These are phyloP conservation scores for Allophyes oxyacanthae DNA, from an alignment of 2,888 invertebrate genomes.

Conservation along the genomic window DNA sequence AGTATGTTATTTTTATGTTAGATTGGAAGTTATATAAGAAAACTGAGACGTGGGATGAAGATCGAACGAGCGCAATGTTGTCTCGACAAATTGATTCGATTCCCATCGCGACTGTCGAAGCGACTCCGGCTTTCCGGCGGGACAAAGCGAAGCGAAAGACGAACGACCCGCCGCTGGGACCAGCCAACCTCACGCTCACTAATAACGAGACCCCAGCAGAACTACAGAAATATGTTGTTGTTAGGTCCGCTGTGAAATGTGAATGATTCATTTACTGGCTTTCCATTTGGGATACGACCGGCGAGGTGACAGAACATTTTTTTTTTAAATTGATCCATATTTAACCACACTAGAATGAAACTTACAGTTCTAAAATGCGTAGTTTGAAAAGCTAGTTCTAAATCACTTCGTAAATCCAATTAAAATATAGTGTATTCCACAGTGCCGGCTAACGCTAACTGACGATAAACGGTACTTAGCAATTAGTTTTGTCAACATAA, in stretches of 20 bases:
- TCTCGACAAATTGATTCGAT: conserved; percentile 83
- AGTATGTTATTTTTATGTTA: conserved; percentile 29
- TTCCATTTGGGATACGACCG: no score
- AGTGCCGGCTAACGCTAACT: not conserved
- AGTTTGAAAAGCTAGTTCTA: no score
- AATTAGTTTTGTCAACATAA: conserved; percentile 2
- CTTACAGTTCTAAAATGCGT: no score
- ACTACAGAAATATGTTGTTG: no score
- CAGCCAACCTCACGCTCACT: conserved; percentile 34
- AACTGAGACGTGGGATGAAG: conserved; percentile 67
- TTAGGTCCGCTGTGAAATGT: no score
- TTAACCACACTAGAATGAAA: no score
- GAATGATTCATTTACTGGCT: no score
- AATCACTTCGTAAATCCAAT: not conserved
- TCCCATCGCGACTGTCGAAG: conserved; percentile 74
- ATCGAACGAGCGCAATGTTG: conserved; percentile 73
- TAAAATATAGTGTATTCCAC: not conserved
- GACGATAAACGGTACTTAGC: conserved; percentile 9
- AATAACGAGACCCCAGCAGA: conserved; percentile 50
- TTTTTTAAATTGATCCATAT: no score
- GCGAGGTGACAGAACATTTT: no score
- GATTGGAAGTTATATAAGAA: not conserved
- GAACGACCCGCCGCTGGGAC: conserved; percentile 50
- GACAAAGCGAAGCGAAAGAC: conserved; percentile 40
- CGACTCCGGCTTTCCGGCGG: conserved; percentile 61